A percentile compares a stretch with the other conserved stretches of the same genome.
These are phyloP conservation scores for Bubo scandiacus DNA, from an alignment of 2,113 vertebrate species.

Conservation along the genomic window DNA sequence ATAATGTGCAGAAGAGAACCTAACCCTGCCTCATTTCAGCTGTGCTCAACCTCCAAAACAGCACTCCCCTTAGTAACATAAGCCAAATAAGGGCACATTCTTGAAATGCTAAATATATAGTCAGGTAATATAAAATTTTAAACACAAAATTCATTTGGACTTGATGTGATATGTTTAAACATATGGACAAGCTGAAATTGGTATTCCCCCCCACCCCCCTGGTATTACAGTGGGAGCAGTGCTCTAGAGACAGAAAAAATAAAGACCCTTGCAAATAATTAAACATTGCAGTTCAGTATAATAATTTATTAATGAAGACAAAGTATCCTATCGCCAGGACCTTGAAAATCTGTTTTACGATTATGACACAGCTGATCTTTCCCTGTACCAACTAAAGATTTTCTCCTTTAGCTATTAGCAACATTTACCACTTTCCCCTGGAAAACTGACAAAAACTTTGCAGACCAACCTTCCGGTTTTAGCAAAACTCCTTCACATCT, in stretches of 20 bases:
- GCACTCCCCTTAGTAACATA: fast-evolving
- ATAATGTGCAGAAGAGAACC: background rate
- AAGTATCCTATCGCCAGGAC: background rate
- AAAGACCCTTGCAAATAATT: background rate
- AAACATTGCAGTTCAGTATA: background rate
- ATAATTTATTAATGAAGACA: constrained; percentile 10
- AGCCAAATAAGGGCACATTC: background rate
- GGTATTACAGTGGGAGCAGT: background rate
- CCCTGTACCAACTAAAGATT: background rate
- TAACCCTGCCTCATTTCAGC: background rate
- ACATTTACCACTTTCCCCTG: background rate
- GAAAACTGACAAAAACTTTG: background rate
- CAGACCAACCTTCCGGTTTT: background rate
- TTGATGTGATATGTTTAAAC: background rate
- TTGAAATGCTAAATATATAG: background rate
- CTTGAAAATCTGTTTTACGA: background rate
- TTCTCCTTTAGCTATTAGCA: background rate
- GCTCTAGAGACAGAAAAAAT: background rate
- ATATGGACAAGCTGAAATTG: background rate
- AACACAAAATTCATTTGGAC: background rate
- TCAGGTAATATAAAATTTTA: background rate
- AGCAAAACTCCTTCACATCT: background rate
- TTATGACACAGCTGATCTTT: constrained; percentile 10
- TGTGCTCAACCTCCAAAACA: background rate
- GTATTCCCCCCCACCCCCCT: too few relatives aligned